Evolutionary conservation across 2,113 vertebrate genomes (phyloP).

Genomic region (Nannospalax galili): DNA sequence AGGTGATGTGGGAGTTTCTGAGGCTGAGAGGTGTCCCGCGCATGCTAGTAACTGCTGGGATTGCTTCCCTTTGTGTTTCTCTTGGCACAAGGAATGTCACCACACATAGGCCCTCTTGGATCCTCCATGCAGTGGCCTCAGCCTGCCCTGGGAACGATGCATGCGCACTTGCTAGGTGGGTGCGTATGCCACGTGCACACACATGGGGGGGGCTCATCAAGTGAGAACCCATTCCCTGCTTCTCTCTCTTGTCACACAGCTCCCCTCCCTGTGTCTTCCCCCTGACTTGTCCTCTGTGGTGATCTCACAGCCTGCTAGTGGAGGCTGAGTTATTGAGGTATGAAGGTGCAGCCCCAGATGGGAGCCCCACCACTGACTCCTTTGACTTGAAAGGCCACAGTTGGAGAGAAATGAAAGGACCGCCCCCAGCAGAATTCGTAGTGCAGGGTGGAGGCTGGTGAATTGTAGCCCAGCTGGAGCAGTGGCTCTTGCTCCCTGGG

Average conservation of each 20-base stretch:
- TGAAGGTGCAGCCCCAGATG: constrained; percentile 62
- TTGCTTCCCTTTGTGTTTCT: constrained; percentile 39
- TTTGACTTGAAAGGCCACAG: background rate
- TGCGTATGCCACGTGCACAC: accelerated
- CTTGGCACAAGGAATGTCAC: constrained; percentile 32
- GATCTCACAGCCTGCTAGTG: constrained; percentile 55
- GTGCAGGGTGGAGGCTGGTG: background rate
- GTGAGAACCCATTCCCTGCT: constrained; percentile 42
- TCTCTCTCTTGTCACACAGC: constrained; percentile 71
- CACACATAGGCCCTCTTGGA: background rate
- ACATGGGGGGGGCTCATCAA: constrained; percentile 17
- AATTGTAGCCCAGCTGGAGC: background rate
- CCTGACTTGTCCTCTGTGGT: constrained; percentile 62
- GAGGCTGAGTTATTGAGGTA: constrained; percentile 42
- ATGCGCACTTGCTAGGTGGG: background rate
- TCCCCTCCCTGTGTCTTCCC: constrained; percentile 39
- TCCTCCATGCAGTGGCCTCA: background rate
- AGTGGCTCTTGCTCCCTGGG: background rate
- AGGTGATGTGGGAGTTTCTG: constrained; percentile 46
- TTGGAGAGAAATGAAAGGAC: background rate
- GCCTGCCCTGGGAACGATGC: background rate
- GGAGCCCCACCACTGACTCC: background rate
- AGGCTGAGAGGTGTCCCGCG: constrained; percentile 27
- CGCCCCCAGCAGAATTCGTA: background rate
- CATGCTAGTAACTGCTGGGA: constrained; percentile 28